A percentile compares a stretch with the other conserved stretches of the same genome.
Evolutionary conservation across 2,113 vertebrate genomes (phyloP).

Genomic region (Trichomycterus rosablanca): DNA sequence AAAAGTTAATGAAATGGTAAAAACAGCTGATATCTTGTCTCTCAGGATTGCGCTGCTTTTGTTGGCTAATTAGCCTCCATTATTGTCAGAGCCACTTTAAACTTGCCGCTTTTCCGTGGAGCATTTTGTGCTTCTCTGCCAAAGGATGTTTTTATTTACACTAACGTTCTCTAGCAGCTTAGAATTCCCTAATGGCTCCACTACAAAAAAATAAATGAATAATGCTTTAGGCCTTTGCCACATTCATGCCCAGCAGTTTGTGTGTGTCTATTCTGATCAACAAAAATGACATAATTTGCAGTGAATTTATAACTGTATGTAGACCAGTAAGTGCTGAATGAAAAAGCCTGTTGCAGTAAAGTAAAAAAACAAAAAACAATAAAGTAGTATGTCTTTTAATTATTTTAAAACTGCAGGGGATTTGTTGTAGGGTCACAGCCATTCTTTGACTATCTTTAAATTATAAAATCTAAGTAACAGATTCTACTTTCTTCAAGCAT

Average conservation of each 20-base stretch:
- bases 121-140: slow-evolving; percentile 32
- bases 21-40: slow-evolving; percentile 45
- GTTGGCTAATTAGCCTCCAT: slow-evolving; percentile 50
- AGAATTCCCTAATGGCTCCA: slow-evolving; percentile 36
- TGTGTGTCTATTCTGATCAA: no score
- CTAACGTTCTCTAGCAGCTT: slow-evolving; percentile 35
- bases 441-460: no score
- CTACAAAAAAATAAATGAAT: not conserved
- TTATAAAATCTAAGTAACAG: no score
- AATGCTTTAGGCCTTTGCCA: slow-evolving; percentile 3
- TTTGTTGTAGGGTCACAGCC: no score
- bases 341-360: no score
- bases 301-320: no score
- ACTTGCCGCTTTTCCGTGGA: slow-evolving; percentile 37
- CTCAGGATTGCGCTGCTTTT: slow-evolving; percentile 34
- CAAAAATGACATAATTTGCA: no score
- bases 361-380: no score
- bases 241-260: slow-evolving; percentile 22
- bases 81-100: slow-evolving; percentile 43
- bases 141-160: slow-evolving; percentile 48
- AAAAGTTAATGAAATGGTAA: slow-evolving; percentile 44
- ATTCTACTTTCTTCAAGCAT: no score
- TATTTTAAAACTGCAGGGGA: no score
- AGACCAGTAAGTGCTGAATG: no score
- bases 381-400: no score